Percentiles rank a stretch among this genome's conserved stretches.
Evolutionary conservation across 2,113 vertebrate genomes (phyloP).

Genomic region (Meriones unguiculatus): DNA sequence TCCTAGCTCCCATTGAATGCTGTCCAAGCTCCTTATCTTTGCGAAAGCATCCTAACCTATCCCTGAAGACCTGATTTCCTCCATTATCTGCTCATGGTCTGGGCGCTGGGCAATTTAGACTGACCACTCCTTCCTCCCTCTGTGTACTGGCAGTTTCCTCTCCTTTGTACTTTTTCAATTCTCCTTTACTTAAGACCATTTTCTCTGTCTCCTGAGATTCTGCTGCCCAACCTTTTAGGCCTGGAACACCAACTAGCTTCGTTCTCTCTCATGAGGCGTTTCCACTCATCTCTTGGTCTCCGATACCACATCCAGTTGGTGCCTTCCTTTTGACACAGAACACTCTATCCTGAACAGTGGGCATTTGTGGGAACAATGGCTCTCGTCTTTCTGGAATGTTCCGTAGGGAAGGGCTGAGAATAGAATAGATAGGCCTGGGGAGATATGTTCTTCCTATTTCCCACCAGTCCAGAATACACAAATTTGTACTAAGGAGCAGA

Average conservation of each 20-base stretch:
- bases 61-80: background rate
- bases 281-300: background rate
- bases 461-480: background rate
- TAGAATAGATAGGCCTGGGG: background rate
- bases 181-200: background rate
- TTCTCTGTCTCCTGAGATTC: slow-evolving; percentile 31
- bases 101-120: background rate
- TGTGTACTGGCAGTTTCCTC: background rate
- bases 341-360: background rate
- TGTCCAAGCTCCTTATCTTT: background rate
- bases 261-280: background rate
- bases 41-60: background rate
- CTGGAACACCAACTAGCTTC: background rate
- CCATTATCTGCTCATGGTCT: too few species aligned
- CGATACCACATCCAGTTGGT: background rate
- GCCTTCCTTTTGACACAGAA: background rate
- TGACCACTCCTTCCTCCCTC: background rate
- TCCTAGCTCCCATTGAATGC: background rate
- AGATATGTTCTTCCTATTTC: background rate
- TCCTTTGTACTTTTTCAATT: accelerated
- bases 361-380: background rate
- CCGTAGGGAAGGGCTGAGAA: background rate
- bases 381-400: background rate
- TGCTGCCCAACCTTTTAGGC: background rate
- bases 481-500: slow-evolving; percentile 41